These are phyloP conservation scores for Nipponacmea schrenckii DNA, from an alignment of 2,888 invertebrate genomes.

Conservation along the genomic window DNA sequence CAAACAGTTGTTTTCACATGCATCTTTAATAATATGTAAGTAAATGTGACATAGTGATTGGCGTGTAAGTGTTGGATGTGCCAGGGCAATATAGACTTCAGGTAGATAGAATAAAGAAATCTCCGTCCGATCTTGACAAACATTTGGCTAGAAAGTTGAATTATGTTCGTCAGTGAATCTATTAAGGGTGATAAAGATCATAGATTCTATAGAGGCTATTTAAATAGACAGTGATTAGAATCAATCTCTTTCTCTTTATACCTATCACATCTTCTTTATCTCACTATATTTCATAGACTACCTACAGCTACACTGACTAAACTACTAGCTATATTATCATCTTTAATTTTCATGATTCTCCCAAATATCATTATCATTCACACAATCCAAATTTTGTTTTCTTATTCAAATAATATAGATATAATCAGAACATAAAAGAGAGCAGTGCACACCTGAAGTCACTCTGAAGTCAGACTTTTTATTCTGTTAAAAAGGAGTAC, in stretches of 20 bases:
- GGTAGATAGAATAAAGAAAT: too few relatives aligned
- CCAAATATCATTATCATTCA: too few relatives aligned
- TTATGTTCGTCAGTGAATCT: not conserved
- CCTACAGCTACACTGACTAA: too few relatives aligned
- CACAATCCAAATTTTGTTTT: too few relatives aligned
- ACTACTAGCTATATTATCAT: too few relatives aligned
- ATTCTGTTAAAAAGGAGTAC: too few relatives aligned
- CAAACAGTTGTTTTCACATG: slow-evolving; percentile 2
- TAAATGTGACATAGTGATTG: not conserved
- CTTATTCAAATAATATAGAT: too few relatives aligned
- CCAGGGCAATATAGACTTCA: not conserved
- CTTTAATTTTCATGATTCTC: too few relatives aligned
- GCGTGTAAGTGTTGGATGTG: not conserved
- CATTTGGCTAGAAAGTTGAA: not conserved
- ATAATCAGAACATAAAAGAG: too few relatives aligned
- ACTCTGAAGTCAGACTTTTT: too few relatives aligned
- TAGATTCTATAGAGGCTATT: not conserved
- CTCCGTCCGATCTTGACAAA: not conserved
- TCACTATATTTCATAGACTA: not conserved
- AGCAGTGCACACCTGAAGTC: too few relatives aligned
- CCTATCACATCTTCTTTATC: not conserved
- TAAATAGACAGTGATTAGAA: slow-evolving; percentile 1
- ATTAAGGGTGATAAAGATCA: not conserved
- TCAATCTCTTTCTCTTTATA: not conserved
- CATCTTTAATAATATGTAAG: not conserved